A percentile compares a stretch with the other conserved stretches of the same genome.
These are phyloP conservation scores for Xenops minutus DNA, from an alignment of 2,797 vertebrate species.

Conservation along the genomic window DNA sequence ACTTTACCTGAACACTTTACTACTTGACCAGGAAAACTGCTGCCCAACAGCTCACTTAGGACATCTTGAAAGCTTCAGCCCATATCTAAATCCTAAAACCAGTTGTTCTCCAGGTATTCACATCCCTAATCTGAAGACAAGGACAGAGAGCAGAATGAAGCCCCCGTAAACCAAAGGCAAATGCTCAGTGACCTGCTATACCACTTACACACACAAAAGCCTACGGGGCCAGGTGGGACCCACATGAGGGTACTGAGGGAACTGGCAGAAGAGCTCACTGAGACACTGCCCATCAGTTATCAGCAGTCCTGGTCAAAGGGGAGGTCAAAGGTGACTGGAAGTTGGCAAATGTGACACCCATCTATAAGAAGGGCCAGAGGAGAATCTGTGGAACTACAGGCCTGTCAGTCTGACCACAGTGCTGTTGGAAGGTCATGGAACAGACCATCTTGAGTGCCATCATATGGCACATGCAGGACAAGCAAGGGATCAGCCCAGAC, in stretches of 20 bases:
- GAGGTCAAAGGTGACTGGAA: neutral
- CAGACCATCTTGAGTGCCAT: neutral
- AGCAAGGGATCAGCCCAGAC: neutral
- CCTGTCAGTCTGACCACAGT: neutral
- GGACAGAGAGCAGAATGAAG: neutral
- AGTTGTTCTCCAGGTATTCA: neutral
- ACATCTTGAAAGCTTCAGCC: neutral
- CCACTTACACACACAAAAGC: too few relatives aligned
- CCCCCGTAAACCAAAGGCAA: neutral
- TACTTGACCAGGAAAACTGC: constrained; percentile 18
- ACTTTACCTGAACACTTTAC: constrained; percentile 19
- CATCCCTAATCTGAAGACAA: neutral
- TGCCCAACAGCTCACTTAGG: neutral
- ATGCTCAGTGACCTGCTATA: neutral
- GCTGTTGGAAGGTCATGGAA: neutral
- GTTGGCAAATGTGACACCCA: neutral
- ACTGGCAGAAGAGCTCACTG: neutral
- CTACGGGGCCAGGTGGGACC: neutral
- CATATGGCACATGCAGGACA: neutral
- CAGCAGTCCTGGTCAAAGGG: neutral
- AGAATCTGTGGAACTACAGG: neutral
- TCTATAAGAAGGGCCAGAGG: neutral
- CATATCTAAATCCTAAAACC: neutral
- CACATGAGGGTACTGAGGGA: neutral
- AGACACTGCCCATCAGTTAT: neutral